Evolutionary conservation across 1,140 invertebrate species (phyloP), one percentile per base, ranked within the genome.

Genomic region (Streblospio benedicti): DNA sequence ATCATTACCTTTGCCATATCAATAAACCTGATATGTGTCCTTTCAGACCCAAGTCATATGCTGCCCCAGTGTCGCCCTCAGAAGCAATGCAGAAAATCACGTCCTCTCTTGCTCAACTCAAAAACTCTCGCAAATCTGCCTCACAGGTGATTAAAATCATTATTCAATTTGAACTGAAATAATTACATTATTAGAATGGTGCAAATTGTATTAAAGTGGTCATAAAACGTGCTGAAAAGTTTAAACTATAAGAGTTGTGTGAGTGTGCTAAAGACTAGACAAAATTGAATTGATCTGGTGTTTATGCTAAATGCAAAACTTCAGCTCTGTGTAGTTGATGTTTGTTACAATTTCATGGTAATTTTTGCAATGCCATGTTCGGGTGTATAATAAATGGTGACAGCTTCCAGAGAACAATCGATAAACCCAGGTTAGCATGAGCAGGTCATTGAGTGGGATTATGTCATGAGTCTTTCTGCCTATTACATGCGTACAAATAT

Each of bases 81-180:
- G 38, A 56, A 23, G 32, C 50, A 16, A 52, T 52, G 25, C 25
- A 52, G 25, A 52, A 52, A 28, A 52, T 52, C 31, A 9, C 9
- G 35, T 56, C 53, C 20, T 38, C 31, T 49, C 41, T 61, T 43
- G 59, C 53, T 28, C 59, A 61, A 28, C 30, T 23, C 20, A 61
- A 56, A 43, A 32, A 31, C 14, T 61, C 59, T 16, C 55, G 43
- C 27, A 61, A 57, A 47, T 41, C 59, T 23, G 59, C 59, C 32
- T 61, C 59, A 18, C 59, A 61, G 59, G 59, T 61, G 23, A 38
- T 38, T 9, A 38, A 9, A n/a, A 38, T 38, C 9, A 9, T 38
- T n/a, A n/a, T 9, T 9, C 35, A 38, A 9, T 38, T 38, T 38
- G 35, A 38, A 38, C n/a, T 38, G n/a, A 38, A 38, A 9, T 9